Evolutionary conservation across 2,113 vertebrate species (phyloP).

Genomic region (Myanophis thanlyinensis): DNA sequence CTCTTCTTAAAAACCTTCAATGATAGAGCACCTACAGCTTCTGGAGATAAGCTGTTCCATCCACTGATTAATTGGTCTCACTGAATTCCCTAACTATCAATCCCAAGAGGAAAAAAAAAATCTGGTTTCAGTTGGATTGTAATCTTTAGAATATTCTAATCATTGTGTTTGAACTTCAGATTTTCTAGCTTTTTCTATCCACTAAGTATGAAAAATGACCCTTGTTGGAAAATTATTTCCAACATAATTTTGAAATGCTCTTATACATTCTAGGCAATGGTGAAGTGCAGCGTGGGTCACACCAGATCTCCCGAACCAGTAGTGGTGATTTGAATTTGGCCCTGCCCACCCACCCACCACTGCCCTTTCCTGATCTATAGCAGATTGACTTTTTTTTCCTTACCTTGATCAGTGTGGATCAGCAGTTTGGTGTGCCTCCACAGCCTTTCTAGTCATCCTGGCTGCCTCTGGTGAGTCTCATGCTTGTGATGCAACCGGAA

Average conservation of each 20-base stretch:
- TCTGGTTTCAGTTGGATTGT: neutral
- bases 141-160: neutral
- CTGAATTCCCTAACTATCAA: neutral
- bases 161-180: neutral
- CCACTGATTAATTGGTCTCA: neutral
- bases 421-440: no score
- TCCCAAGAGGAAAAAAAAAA: neutral
- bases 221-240: neutral
- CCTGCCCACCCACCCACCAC: no score
- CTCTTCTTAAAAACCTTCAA: neutral
- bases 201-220: neutral
- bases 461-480: no score
- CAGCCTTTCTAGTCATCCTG: no score
- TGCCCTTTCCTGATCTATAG: no score
- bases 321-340: no score
- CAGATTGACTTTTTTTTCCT: no score
- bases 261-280: neutral
- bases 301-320: no score
- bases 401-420: no score
- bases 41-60: neutral
- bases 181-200: neutral
- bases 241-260: neutral
- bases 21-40: neutral
- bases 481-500: no score
- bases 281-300: no score